Base-by-base conservation (phyloP, 1,140 invertebrate genomes). In the Brachionus sp. region DNA sequence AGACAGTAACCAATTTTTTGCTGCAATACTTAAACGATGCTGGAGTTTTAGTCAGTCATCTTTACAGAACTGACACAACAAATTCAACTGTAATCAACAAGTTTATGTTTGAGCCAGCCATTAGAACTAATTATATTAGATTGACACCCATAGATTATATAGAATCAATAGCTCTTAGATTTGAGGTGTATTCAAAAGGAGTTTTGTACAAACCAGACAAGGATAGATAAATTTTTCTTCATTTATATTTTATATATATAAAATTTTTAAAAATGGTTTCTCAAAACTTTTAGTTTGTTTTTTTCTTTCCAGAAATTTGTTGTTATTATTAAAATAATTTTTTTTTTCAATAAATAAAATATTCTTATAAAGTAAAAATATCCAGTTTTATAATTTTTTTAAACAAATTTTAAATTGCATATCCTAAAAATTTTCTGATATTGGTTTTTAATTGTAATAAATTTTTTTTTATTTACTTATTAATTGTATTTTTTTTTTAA, bases 101-200 rank as follows among this genome's bases (percentile, higher is more conserved):
- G 33, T 57, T 80, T 80, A 57, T 80, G 50, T 80, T 80, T 44
- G 50, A 80, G 23, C 77, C 77, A 66, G 46, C 77, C 9, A 62
- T 80, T 62, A 35, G 77, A 62, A 80, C 77, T 12, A 80, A 80
- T 50, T 80, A 80, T 44, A 80, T 80, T 13, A 25, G 77, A 16
- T 23, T 80, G 9, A 80, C 77, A n/a, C 77, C 77, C 5, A 80
- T 80, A 23, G 62, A 62, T 80, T 80, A 62, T 66, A 50, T 80
- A 13, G 19, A 62, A 42, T 62, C 50, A 9, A 62, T 80, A 39
- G 77, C 77, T 16, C 35, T 80, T 4, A 35, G 77, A 35, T 80
- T 80, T 62, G 77, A 80, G 33, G 77, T 66, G 6, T 80, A 80
- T 35, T 80, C 77, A 37, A 80, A 80, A 66, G 77, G 77, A 13